Base-by-base conservation (phyloP, 2,797 vertebrate species). In the Cetoscarus ocellatus region DNA sequence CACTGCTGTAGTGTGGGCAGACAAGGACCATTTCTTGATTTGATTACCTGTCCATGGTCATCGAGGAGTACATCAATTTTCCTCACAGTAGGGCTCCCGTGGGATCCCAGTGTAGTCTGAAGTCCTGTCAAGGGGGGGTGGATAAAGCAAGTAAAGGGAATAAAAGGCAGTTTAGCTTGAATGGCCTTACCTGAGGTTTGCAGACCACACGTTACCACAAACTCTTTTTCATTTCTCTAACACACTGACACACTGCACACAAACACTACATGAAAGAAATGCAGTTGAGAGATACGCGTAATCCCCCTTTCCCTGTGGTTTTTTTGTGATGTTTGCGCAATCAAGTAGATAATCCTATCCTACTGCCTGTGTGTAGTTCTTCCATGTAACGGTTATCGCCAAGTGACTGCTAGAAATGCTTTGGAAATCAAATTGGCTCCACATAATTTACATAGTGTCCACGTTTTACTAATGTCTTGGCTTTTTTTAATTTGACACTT, bases 41-140 rank as follows among this genome's bases (percentile, higher is more conserved):
- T 90, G 77, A 93, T 91, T 88, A 91, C 77, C 80, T 91, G 82
- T 86, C 80, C 52, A 78, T 43, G 51, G 78, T 79, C 70, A 83
- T 76, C 34, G 43, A 63, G 56, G 68, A 89, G 61, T 59, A 38
- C 64, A 80, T 88, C 70, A 64, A 84, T 91, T 87, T 85, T 85
- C 64, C 73, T 84, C 73, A 52, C 75, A 80, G 82, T 67, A 48
- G 44, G 68, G 56, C 62, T 70, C 71, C 59, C 9, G 0, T 54
- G 68, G 64, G 71, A 85, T 70, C 27, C 17, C 19, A 53, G 49
- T 72, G 53, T 69, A 76, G 66, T 70, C 77, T 27, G 38, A 61
- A 47, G 76, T 81, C 47, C 54, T 64, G 61, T 73, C 60, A 79
- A 49, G 42, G 56, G 63, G 67, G 53, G 67, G 13, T 48, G 17